Evolutionary conservation across 2,888 invertebrate species (phyloP).

Genomic region (Bedellia somnulentella): DNA sequence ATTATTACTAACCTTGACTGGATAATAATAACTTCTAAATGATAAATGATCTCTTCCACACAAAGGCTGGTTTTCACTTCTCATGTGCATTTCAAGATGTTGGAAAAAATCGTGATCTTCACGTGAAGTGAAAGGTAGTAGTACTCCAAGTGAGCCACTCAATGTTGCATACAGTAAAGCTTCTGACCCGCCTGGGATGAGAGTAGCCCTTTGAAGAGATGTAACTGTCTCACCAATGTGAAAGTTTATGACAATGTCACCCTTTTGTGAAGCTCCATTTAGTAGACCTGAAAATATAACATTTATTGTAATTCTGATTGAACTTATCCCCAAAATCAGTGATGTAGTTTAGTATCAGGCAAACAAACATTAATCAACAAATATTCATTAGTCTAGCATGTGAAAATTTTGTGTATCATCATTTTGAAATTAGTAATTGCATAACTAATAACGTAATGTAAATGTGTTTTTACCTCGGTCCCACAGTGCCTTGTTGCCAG

Average conservation of each 20-base stretch:
- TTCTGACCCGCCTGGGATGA: constrained; percentile 97
- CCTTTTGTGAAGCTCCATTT: constrained; percentile 97
- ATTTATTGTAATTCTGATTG: too few species aligned
- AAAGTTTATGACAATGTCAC: constrained; percentile 89
- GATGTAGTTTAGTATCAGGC: constrained; percentile 18
- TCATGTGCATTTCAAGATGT: constrained; percentile 99
- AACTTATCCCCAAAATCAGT: too few species aligned
- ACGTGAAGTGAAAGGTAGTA: constrained; percentile 92
- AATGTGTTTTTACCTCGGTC: constrained; percentile 62
- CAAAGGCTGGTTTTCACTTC: constrained; percentile 93
- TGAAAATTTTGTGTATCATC: constrained; percentile 45
- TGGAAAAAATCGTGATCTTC: constrained; percentile 99
- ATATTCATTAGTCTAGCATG: constrained; percentile 61
- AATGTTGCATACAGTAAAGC: constrained; percentile 95
- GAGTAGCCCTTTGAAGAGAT: constrained; percentile 91
- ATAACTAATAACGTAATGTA: too few species aligned
- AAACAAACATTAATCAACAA: constrained; percentile 3
- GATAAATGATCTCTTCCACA: constrained; percentile 98
- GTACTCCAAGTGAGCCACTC: constrained; percentile 90
- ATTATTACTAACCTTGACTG: constrained; percentile 78
- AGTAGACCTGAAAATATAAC: constrained; percentile 67
- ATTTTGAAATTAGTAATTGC: too few species aligned
- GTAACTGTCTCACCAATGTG: constrained; percentile 96
- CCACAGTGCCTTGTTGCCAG: constrained; percentile 97
- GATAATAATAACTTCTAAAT: constrained; percentile 95